Evolutionary conservation across 2,113 vertebrate species (phyloP).

Genomic region (Bombycilla garrulus): DNA sequence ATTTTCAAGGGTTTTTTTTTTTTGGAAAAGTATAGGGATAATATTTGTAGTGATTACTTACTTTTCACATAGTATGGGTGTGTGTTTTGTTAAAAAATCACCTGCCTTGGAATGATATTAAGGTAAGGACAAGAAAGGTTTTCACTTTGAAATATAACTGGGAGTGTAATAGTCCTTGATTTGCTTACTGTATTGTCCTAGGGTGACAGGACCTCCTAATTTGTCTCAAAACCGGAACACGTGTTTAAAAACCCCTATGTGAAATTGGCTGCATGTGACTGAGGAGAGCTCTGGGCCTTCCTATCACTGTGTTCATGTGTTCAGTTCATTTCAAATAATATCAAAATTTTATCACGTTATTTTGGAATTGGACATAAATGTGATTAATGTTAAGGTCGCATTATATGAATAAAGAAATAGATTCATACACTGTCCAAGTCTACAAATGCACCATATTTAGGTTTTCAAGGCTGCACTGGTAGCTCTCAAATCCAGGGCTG

Average conservation of each 20-base stretch:
- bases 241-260: neutral
- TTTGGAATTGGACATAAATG: neutral
- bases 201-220: neutral
- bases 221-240: neutral
- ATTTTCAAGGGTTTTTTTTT: neutral
- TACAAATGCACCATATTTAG: neutral
- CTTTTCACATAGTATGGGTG: accelerated
- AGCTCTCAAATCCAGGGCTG: neutral
- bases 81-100: neutral
- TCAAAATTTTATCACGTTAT: neutral
- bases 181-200: neutral
- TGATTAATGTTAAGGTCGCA: neutral
- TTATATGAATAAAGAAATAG: neutral
- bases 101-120: neutral
- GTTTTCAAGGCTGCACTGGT: neutral
- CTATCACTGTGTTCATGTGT: neutral
- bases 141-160: neutral
- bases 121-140: neutral
- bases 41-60: neutral
- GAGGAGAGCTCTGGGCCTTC: neutral
- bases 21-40: accelerated
- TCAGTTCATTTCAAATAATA: neutral
- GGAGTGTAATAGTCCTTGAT: neutral
- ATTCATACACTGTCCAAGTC: neutral
- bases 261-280: neutral